Percentiles rank a stretch among this genome's conserved stretches.
phyloP scores from a whole-genome alignment of 1,140 invertebrate species.

The Eupristina koningsbergeri region DNA sequence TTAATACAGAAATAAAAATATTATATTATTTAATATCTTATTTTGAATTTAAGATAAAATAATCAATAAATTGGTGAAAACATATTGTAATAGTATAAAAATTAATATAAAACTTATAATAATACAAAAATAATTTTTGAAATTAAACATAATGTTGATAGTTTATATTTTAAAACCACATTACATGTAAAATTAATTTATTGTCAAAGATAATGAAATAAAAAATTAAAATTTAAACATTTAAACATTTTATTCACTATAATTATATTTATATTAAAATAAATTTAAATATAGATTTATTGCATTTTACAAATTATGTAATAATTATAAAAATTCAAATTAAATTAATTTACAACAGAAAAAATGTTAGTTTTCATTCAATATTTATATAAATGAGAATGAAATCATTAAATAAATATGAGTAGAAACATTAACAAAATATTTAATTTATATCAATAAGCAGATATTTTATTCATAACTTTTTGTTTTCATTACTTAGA shows the following conservation, averaged over 20 bases:
- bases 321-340: background rate
- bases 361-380: background rate
- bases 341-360: background rate
- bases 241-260: background rate
- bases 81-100: slow-evolving; percentile 2
- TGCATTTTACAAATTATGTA: background rate
- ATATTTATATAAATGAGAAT: background rate
- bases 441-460: background rate
- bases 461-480: background rate
- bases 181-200: slow-evolving; percentile 9
- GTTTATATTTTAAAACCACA: background rate
- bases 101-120: too few species aligned
- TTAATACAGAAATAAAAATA: slow-evolving; percentile 28
- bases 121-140: slow-evolving; percentile 12
- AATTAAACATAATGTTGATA: background rate
- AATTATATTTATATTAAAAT: background rate
- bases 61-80: background rate
- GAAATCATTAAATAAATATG: background rate
- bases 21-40: slow-evolving; percentile 11
- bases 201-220: background rate
- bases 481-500: background rate
- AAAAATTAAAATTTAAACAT: background rate
- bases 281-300: background rate
- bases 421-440: background rate
- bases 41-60: slow-evolving; percentile 5